phyloP scores from a whole-genome alignment of 2,797 vertebrate genomes.

The Myotis findleyi region DNA sequence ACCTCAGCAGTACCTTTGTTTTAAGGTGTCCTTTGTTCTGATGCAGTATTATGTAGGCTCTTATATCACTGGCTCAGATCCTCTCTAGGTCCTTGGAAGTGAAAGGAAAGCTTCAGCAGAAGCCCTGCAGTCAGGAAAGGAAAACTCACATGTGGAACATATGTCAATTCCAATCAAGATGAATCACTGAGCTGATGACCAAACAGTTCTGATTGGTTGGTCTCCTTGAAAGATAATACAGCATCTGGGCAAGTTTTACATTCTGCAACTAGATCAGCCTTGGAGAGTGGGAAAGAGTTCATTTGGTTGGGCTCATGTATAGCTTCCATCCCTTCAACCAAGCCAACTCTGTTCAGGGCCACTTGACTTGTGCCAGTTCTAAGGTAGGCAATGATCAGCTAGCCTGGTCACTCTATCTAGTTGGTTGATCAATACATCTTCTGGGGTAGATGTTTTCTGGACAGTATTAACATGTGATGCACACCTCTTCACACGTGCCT shows the following conservation, averaged over 20 bases:
- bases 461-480: neutral
- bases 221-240: neutral
- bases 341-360: neutral
- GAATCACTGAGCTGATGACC: neutral
- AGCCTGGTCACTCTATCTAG: neutral
- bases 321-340: neutral
- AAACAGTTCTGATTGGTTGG: neutral
- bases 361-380: neutral
- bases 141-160: neutral
- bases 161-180: neutral
- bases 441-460: neutral
- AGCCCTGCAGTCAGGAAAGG: neutral
- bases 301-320: neutral
- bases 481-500: neutral
- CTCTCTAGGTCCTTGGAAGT: conserved; percentile 1
- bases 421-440: neutral
- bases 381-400: neutral
- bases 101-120: neutral
- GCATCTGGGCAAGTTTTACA: neutral
- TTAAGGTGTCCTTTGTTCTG: neutral
- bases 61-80: neutral
- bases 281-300: neutral
- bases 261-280: neutral
- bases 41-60: neutral
- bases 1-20: neutral